Conservation (phyloP, 2,888 invertebrate species). For the Cephonodes hylas region DNA sequence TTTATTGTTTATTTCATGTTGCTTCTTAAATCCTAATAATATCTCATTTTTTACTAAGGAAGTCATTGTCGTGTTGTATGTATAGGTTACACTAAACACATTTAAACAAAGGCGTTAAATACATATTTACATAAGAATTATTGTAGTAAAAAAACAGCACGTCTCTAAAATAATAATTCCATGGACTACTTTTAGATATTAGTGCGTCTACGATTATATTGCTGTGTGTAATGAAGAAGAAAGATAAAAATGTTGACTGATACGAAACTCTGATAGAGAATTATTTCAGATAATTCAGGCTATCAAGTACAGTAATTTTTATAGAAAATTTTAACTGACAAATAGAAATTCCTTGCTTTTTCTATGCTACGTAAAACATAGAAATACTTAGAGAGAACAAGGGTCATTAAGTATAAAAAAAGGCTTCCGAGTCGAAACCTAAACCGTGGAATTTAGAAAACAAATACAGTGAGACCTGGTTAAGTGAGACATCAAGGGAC, state of each 20-base stretch:
- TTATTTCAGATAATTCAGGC: neutral
- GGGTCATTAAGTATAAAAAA: too few relatives aligned
- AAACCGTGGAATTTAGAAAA: too few relatives aligned
- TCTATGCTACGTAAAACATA: neutral
- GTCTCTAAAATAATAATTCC: neutral
- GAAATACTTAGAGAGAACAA: too few relatives aligned
- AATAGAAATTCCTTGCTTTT: neutral
- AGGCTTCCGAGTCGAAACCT: too few relatives aligned
- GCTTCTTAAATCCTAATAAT: slow-evolving; percentile 33
- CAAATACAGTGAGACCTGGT: too few relatives aligned
- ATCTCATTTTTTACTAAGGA: slow-evolving; percentile 17
- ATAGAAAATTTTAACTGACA: neutral
- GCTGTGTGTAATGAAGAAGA: neutral
- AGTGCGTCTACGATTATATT: neutral
- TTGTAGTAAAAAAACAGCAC: neutral
- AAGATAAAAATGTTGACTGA: slow-evolving; percentile 1
- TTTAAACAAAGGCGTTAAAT: neutral
- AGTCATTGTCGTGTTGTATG: neutral
- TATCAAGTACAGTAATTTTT: neutral
- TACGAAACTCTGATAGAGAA: neutral
- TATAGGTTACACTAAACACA: neutral
- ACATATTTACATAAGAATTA: neutral
- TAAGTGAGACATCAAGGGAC: too few relatives aligned
- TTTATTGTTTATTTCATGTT: slow-evolving; percentile 40
- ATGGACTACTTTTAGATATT: neutral